phyloP scores from a whole-genome alignment of 2,797 vertebrate species.

The Peromyscus melanophrys region DNA sequence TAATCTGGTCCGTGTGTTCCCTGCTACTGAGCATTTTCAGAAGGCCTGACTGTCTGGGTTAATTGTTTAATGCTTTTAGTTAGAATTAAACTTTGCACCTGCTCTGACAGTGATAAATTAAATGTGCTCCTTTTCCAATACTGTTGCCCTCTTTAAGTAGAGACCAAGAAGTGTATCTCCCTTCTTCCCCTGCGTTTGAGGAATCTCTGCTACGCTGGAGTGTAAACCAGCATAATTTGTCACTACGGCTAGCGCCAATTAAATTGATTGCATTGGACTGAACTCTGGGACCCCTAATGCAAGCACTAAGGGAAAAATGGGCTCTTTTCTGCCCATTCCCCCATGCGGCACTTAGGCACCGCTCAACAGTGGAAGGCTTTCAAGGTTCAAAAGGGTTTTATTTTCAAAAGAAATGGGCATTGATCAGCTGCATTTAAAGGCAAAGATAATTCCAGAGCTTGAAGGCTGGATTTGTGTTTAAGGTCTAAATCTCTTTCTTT shows the following conservation, averaged over 20 bases:
- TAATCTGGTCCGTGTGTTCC: slow-evolving; percentile 92
- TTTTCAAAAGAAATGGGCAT: slow-evolving; percentile 95
- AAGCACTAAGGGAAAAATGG: slow-evolving; percentile 93
- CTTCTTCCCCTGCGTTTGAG: slow-evolving; percentile 91
- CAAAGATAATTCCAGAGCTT: slow-evolving; percentile 94
- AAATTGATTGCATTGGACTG: slow-evolving; percentile 92
- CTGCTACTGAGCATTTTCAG: slow-evolving; percentile 91
- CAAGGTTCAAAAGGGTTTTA: slow-evolving; percentile 98
- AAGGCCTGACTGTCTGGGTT: slow-evolving; percentile 92
- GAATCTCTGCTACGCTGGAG: slow-evolving; percentile 91
- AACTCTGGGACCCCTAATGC: slow-evolving; percentile 92
- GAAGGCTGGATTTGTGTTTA: slow-evolving; percentile 95
- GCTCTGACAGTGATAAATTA: slow-evolving; percentile 94
- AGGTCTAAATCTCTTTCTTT: slow-evolving; percentile 96
- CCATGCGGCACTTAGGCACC: slow-evolving; percentile 95
- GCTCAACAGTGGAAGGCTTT: slow-evolving; percentile 95
- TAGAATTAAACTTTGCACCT: slow-evolving; percentile 96
- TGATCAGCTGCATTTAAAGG: slow-evolving; percentile 95
- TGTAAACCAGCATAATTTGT: slow-evolving; percentile 98
- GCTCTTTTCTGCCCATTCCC: slow-evolving; percentile 94
- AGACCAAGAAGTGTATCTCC: slow-evolving; percentile 93
- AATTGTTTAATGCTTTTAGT: slow-evolving; percentile 95
- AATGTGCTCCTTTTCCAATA: slow-evolving; percentile 93
- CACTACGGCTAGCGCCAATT: slow-evolving; percentile 93
- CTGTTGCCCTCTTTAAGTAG: slow-evolving; percentile 94